phyloP scores from a whole-genome alignment of 2,888 invertebrate species.

The Rosalia funebris region DNA sequence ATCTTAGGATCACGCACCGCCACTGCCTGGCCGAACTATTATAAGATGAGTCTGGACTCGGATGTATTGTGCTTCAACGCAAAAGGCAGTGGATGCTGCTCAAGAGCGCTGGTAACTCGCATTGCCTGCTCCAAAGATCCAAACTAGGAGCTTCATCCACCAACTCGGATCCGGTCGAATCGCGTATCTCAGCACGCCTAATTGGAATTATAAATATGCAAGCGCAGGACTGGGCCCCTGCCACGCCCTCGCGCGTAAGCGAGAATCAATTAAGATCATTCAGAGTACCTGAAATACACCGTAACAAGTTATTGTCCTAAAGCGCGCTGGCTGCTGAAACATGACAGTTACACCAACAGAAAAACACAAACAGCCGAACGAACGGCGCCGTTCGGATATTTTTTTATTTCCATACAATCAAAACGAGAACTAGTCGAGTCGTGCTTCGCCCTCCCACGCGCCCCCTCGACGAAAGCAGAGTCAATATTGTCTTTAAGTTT shows the following conservation, averaged over 20 bases:
- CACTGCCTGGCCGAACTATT: too few species aligned
- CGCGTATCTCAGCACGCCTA: slow-evolving; percentile 18
- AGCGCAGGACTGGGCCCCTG: slow-evolving; percentile 9
- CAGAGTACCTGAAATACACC: slow-evolving; percentile 16
- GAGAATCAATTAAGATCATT: slow-evolving; percentile 24
- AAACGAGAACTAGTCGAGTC: slow-evolving; percentile 3
- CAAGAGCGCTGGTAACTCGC: too few species aligned
- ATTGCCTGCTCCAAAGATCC: not conserved
- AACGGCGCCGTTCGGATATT: slow-evolving; percentile 11
- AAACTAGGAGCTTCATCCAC: slow-evolving; percentile 5
- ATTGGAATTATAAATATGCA: slow-evolving; percentile 27
- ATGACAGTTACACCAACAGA: slow-evolving; percentile 14
- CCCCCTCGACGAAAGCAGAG: slow-evolving; percentile 10
- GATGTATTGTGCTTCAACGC: too few species aligned
- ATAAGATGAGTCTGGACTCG: too few species aligned
- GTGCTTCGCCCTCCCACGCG: not conserved
- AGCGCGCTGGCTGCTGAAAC: slow-evolving; percentile 11
- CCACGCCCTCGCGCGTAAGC: slow-evolving; percentile 13
- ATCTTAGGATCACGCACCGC: too few species aligned
- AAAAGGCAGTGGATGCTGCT: too few species aligned
- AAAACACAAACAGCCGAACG: slow-evolving; percentile 11
- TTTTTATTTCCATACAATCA: slow-evolving; percentile 14
- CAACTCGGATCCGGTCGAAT: slow-evolving; percentile 20
- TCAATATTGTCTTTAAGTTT: slow-evolving; percentile 28
- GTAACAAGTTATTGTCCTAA: slow-evolving; percentile 17